Evolutionary conservation across 2,113 vertebrate species (phyloP), one percentile per base, ranked within the genome.

Genomic region (Budorcas taxicolor): DNA sequence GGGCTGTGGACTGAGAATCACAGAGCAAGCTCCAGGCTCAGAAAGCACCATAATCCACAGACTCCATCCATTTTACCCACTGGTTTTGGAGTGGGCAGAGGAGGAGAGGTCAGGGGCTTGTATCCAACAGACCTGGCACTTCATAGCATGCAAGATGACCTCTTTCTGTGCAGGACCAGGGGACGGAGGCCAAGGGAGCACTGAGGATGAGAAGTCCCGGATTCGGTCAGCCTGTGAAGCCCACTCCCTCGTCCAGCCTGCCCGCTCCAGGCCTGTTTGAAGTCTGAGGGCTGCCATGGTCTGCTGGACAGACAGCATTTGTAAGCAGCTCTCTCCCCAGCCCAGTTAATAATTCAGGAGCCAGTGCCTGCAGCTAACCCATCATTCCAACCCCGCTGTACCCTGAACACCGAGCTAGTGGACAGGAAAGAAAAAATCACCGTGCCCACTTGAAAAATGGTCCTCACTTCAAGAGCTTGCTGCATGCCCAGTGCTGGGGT

Each of bases 261-360:
- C 87, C 74, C 29, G 15, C 29, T 85, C 78, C 57, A 27, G 85
- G 87, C 4, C 89, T 97, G 45, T 90, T 93, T 96, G 97, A 97
- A 95, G 76, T 94, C 91, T 76, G 57, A 14, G 92, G 76, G 71
- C 60, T 36, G 67, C 91, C 16, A 1, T 0, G 0, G 64, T 55
- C 97, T 74, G 57, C 93, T 91, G 90, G 92, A 96, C 47, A 85
- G 97, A 90, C 98, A 92, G 96, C 95, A 96, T 98, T 97, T 86
- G 96, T 97, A 98, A 98, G 93, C 82, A 95, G 6, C 67, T 81
- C 85, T 98, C 96, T 98, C 87, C 90, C 90, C 82, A 95, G 95
- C 33, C 82, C 92, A 95, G 93, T 98, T 97, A 98, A 98, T 98
- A 97, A 98, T 98, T 98, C 97, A 98, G 97, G 43, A 97, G 95